A percentile compares a stretch with the other conserved stretches of the same genome.
Evolutionary conservation across 1,140 invertebrate genomes (phyloP).

Genomic region (Eupeodes corollae): DNA sequence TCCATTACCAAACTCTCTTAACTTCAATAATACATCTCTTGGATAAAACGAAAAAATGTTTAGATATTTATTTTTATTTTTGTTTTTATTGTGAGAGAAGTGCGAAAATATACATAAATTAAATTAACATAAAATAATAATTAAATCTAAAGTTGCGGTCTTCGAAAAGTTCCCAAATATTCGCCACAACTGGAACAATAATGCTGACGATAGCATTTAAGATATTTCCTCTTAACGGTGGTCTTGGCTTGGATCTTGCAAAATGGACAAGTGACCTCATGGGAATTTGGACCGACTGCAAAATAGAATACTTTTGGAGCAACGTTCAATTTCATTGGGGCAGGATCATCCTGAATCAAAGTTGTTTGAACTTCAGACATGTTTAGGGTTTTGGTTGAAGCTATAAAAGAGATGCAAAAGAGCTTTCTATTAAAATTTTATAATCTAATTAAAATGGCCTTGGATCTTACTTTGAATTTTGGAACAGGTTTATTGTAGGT

Average conservation of each 20-base stretch:
- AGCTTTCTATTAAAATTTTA: too few species aligned
- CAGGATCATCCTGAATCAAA: too few species aligned
- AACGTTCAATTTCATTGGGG: too few species aligned
- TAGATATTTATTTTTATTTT: background rate
- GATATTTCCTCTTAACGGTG: conserved; percentile 16
- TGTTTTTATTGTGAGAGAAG: background rate
- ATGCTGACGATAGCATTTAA: conserved; percentile 19
- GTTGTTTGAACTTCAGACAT: too few species aligned
- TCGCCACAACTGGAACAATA: conserved; percentile 32
- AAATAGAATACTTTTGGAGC: conserved; percentile 14
- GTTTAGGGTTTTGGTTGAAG: too few species aligned
- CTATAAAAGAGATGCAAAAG: too few species aligned
- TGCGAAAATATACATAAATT: background rate
- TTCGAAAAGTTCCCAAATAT: conserved; percentile 27
- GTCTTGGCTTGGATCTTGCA: conserved; percentile 23
- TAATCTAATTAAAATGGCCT: too few species aligned
- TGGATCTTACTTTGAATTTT: too few species aligned
- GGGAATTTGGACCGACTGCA: conserved; percentile 30
- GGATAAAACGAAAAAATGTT: too few species aligned
- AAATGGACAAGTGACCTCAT: conserved; percentile 30
- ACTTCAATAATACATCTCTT: too few species aligned
- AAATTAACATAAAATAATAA: too few species aligned
- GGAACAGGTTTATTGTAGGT: too few species aligned
- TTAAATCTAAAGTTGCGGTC: conserved; percentile 21
- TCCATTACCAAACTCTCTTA: background rate